Evolutionary conservation across 2,797 vertebrate genomes (phyloP).

Genomic region (Onychomys torridus): DNA sequence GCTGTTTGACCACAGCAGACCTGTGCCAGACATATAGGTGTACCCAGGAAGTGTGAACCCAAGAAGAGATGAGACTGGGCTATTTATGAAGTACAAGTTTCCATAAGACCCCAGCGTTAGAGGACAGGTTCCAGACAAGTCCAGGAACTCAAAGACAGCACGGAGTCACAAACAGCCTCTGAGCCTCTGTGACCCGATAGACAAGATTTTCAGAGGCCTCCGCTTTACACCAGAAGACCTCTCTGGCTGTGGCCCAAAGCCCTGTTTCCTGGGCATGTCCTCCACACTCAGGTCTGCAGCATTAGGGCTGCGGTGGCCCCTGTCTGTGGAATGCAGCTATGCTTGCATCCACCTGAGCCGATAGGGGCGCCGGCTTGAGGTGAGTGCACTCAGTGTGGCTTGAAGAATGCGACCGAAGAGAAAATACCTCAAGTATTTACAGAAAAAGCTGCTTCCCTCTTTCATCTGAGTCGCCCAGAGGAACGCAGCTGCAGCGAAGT

Average conservation of each 20-base stretch:
- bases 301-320: neutral
- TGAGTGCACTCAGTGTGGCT: slow-evolving; percentile 30
- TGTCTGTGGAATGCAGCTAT: neutral
- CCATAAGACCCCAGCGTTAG: neutral
- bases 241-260: neutral
- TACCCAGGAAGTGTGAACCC: neutral
- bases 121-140: neutral
- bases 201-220: neutral
- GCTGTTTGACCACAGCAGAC: neutral
- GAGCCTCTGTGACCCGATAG: neutral
- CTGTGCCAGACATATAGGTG: neutral
- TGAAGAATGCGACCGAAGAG: slow-evolving; percentile 70
- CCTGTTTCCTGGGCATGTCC: neutral
- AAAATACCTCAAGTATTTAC: slow-evolving; percentile 69
- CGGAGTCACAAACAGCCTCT: neutral
- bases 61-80: neutral
- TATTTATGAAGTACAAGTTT: neutral
- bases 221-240: neutral
- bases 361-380: slow-evolving; percentile 33
- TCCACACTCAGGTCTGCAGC: neutral
- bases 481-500: slow-evolving; percentile 72
- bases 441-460: neutral
- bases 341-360: neutral
- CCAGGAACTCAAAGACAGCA: neutral
- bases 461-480: slow-evolving; percentile 78